These are phyloP conservation scores for Drosophila nigrodunni DNA, from an alignment of 1,140 invertebrate genomes.

Conservation along the genomic window DNA sequence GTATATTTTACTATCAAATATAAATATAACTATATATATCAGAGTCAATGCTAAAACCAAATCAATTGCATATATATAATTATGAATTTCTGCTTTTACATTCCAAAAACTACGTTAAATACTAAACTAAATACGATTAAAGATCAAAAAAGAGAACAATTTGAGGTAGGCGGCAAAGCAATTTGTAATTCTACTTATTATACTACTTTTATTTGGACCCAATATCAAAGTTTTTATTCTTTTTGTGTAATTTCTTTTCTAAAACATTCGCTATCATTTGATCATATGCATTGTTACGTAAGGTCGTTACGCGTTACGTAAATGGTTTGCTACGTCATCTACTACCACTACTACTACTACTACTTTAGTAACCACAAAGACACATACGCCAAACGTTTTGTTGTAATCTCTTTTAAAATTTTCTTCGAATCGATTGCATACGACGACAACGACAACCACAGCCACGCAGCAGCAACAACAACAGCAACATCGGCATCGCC, in stretches of 20 bases:
- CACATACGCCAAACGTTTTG: conserved; percentile 45
- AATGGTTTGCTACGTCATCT: conserved; percentile 31
- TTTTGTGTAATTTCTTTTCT: conserved; percentile 8
- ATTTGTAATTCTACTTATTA: conserved; percentile 46
- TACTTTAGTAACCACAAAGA: conserved; percentile 9
- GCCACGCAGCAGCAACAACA: conserved; percentile 42
- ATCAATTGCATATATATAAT: conserved; percentile 65
- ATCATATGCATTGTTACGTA: conserved; percentile 12
- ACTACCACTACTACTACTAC: conserved; percentile 32
- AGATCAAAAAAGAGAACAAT: conserved; percentile 52
- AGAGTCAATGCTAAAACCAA: conserved; percentile 30
- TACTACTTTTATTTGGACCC: conserved; percentile 11
- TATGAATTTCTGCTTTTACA: conserved; percentile 74
- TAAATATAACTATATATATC: conserved; percentile 32
- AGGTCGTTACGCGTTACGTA: conserved; percentile 20
- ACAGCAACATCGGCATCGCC: conserved; percentile 25
- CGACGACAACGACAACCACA: conserved; percentile 50
- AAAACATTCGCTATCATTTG: conserved; percentile 10
- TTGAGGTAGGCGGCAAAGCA: conserved; percentile 65
- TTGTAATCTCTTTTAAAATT: conserved; percentile 77
- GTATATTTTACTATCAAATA: conserved; percentile 73
- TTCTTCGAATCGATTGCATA: conserved; percentile 78
- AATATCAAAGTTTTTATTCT: conserved; percentile 6
- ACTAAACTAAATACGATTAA: conserved; percentile 37
- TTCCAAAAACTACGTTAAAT: conserved; percentile 67